A percentile compares a stretch with the other conserved stretches of the same genome.
Conservation (phyloP, 2,113 vertebrate species). For the Ciconia maguari region DNA sequence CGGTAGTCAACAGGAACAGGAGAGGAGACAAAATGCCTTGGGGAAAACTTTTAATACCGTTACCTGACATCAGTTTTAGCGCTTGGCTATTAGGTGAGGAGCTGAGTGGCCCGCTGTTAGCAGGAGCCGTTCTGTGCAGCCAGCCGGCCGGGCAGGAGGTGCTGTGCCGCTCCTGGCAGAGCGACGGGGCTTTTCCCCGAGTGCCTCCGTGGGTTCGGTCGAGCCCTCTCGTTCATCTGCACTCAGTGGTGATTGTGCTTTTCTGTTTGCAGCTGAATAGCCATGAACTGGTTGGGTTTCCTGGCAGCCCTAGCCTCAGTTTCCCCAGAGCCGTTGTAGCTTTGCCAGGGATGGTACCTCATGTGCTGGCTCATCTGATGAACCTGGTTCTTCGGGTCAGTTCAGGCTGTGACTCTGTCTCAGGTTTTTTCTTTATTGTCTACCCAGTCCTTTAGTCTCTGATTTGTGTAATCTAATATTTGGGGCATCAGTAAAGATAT, state of each 20-base stretch:
- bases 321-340: background rate
- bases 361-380: background rate
- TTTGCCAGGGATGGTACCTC: rapidly evolving
- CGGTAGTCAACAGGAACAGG: background rate
- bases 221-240: background rate
- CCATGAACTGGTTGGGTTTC: background rate
- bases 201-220: rapidly evolving
- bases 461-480: background rate
- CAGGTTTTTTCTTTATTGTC: background rate
- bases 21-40: background rate
- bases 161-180: background rate
- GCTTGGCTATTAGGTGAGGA: background rate
- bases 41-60: background rate
- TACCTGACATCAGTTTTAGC: background rate
- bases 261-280: background rate
- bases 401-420: background rate
- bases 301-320: background rate
- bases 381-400: background rate
- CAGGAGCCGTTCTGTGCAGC: background rate
- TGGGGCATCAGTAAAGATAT: background rate
- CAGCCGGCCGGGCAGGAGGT: background rate
- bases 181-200: background rate
- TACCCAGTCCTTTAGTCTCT: background rate
- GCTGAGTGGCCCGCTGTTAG: rapidly evolving
- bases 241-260: background rate